phyloP scores from a whole-genome alignment of 1,140 invertebrate genomes.

The Drosophila santomea region DNA sequence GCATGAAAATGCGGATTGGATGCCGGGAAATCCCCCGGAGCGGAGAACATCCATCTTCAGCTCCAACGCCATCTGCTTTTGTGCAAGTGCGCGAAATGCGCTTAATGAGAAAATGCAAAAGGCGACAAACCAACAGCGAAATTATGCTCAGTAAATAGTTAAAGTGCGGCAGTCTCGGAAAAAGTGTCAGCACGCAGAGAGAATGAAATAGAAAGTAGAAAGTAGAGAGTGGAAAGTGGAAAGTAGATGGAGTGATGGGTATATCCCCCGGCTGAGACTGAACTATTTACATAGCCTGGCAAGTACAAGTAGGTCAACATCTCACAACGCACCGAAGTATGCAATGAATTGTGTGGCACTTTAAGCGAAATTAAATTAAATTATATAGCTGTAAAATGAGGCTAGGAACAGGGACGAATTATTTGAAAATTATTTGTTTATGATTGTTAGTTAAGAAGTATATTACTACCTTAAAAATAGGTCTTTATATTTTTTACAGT shows the following conservation, averaged over 20 bases:
- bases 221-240: not conserved
- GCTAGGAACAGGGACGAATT: not conserved
- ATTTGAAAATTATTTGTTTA: too few relatives aligned
- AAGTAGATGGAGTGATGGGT: not conserved
- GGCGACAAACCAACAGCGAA: conserved; percentile 74
- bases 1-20: conserved; percentile 14
- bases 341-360: conserved; percentile 64
- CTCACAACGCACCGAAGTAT: conserved; percentile 68
- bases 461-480: too few relatives aligned
- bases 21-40: conserved; percentile 25
- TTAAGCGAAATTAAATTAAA: conserved; percentile 64
- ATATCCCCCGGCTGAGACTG: conserved; percentile 20
- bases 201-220: not conserved
- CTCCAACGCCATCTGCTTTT: conserved; percentile 45
- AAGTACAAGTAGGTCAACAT: conserved; percentile 69
- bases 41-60: conserved; percentile 64
- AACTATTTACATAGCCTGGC: conserved; percentile 46
- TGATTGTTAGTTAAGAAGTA: too few relatives aligned
- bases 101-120: conserved; percentile 79
- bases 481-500: not conserved
- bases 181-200: conserved; percentile 22
- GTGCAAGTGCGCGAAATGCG: conserved; percentile 65
- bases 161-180: conserved; percentile 47
- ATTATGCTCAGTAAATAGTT: conserved; percentile 76
- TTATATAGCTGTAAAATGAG: conserved; percentile 39